Conservation (phyloP, 2,888 invertebrate species). For the Chaetogeoica ovagalla region DNA sequence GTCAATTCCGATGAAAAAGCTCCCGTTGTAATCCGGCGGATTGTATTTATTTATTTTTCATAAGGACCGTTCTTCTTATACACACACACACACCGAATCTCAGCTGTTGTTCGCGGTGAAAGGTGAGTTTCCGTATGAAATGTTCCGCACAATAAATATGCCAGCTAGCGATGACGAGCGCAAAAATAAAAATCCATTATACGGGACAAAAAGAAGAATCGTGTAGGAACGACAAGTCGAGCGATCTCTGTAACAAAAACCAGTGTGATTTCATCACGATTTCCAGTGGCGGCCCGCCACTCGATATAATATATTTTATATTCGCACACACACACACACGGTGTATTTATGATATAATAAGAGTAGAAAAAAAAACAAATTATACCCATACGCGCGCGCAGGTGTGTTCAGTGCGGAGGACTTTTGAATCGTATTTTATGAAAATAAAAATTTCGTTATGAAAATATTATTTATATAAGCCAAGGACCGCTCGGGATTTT, state of each 20-base stretch:
- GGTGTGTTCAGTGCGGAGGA: too few species aligned
- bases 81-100: not conserved
- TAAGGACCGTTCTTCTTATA: not conserved
- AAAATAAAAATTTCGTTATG: too few species aligned
- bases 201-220: constrained; percentile 20
- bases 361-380: not conserved
- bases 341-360: not conserved
- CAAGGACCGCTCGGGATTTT: too few species aligned
- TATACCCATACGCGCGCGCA: too few species aligned
- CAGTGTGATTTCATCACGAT: constrained; percentile 12
- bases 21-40: too few species aligned
- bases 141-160: constrained; percentile 13
- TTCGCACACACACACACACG: not conserved
- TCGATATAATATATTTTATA: not conserved
- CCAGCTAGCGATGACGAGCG: constrained; percentile 2
- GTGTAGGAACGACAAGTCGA: constrained; percentile 42
- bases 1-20: too few species aligned
- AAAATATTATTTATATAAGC: too few species aligned
- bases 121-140: constrained; percentile 29
- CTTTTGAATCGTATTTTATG: too few species aligned
- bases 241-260: constrained; percentile 22
- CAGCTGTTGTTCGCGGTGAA: constrained; percentile 10
- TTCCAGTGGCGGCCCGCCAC: constrained; percentile 27
- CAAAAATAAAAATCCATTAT: not conserved
- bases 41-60: not conserved